These are phyloP conservation scores for Drosophila kikkawai DNA, from an alignment of 1,140 invertebrate genomes.

Conservation along the genomic window DNA sequence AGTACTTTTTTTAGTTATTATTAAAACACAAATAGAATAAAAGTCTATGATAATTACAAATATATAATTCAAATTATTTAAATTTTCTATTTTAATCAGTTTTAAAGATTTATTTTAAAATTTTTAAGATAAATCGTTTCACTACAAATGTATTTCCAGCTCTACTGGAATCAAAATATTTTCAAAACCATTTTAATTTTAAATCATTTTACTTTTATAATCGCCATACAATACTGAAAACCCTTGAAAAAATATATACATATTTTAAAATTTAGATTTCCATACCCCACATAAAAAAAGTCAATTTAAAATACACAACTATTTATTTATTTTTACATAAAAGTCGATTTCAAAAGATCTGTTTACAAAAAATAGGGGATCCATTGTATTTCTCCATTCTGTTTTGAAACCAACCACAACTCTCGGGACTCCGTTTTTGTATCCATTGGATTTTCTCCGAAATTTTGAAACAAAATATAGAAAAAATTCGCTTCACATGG, in stretches of 20 bases:
- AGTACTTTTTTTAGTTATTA: too few species aligned
- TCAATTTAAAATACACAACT: slow-evolving; percentile 29
- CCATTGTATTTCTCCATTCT: slow-evolving; percentile 42
- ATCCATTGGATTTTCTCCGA: slow-evolving; percentile 52
- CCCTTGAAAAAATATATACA: not conserved
- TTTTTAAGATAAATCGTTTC: too few species aligned
- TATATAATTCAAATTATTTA: too few species aligned
- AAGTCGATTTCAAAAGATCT: slow-evolving; percentile 70
- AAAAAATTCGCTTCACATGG: slow-evolving; percentile 28
- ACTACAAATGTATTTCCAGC: too few species aligned
- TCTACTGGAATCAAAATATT: too few species aligned
- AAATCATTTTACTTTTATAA: not conserved
- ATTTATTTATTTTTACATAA: slow-evolving; percentile 76
- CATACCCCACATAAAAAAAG: not conserved
- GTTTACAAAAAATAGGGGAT: slow-evolving; percentile 71
- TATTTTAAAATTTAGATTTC: too few species aligned
- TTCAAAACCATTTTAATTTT: too few species aligned
- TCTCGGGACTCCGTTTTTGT: slow-evolving; percentile 50
- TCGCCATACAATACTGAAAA: not conserved
- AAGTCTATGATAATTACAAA: too few species aligned
- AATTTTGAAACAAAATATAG: slow-evolving; percentile 47
- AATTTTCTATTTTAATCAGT: too few species aligned
- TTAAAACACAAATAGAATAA: too few species aligned
- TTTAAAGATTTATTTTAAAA: too few species aligned
- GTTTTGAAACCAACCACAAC: slow-evolving; percentile 72